Evolutionary conservation across 2,888 invertebrate species (phyloP).

Genomic region (Podotricha telesiphe): DNA sequence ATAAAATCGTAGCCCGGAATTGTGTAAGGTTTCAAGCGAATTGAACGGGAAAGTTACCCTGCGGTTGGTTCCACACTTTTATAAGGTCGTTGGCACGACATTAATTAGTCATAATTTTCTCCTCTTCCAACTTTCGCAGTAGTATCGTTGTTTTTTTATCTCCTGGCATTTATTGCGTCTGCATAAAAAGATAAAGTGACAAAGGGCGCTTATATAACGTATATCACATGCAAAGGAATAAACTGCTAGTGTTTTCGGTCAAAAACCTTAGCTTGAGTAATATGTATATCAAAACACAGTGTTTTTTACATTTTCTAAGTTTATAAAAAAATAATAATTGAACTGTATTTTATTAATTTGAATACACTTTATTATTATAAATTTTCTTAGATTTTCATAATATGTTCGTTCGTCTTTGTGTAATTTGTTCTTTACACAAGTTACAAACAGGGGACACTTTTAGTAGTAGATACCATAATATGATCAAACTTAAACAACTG

Average conservation of each 20-base stretch:
- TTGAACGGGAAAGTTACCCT: conserved; percentile 47
- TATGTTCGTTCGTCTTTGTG: too few species aligned
- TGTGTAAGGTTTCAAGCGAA: conserved; percentile 51
- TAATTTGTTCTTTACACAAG: too few species aligned
- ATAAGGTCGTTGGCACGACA: conserved; percentile 46
- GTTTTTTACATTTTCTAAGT: too few species aligned
- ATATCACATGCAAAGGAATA: background rate
- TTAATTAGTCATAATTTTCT: conserved; percentile 47
- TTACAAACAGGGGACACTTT: too few species aligned
- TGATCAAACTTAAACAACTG: too few species aligned
- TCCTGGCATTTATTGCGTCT: conserved; percentile 44
- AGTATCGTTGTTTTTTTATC: conserved; percentile 53
- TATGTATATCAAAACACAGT: too few species aligned
- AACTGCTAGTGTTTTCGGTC: background rate
- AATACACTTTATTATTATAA: too few species aligned
- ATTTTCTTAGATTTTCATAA: too few species aligned
- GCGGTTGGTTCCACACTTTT: conserved; percentile 39
- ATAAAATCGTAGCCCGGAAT: conserved; percentile 47
- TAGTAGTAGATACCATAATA: too few species aligned
- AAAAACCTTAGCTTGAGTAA: background rate
- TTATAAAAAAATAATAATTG: too few species aligned
- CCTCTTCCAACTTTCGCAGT: conserved; percentile 48
- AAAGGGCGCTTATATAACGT: conserved; percentile 50
- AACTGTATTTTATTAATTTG: too few species aligned
- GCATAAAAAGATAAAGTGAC: conserved; percentile 50